Evolutionary conservation across 2,113 vertebrate genomes (phyloP).

Genomic region (Syngnathus typhle): DNA sequence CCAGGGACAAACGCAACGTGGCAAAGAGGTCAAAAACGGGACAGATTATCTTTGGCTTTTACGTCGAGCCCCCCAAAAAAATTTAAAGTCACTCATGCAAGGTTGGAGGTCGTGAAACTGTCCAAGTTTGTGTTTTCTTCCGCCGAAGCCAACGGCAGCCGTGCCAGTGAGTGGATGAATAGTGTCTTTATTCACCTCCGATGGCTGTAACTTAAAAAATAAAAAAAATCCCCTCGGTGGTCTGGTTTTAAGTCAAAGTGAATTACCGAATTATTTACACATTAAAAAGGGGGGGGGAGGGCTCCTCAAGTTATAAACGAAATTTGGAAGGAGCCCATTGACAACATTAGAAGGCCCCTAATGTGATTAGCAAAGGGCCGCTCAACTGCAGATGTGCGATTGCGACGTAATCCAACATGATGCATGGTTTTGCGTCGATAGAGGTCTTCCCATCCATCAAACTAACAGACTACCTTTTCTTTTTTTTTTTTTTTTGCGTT

Average conservation of each 20-base stretch:
- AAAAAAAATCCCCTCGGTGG: conserved; percentile 53
- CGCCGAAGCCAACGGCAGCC: conserved; percentile 53
- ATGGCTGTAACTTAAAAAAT: conserved; percentile 35
- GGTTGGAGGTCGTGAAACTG: conserved; percentile 22
- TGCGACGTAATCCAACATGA: conserved; percentile 80
- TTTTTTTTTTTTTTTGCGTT: conserved; percentile 32
- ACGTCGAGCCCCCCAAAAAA: neutral
- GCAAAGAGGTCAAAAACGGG: neutral
- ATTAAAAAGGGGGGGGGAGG: conserved; percentile 11
- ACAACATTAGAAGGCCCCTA: conserved; percentile 70
- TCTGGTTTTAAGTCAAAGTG: conserved; percentile 36
- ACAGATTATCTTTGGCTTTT: neutral
- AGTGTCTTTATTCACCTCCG: conserved; percentile 56
- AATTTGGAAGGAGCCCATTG: conserved; percentile 41
- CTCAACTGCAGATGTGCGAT: conserved; percentile 51
- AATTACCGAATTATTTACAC: conserved; percentile 45
- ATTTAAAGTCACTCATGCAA: conserved; percentile 32
- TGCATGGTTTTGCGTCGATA: conserved; percentile 70
- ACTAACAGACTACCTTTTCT: conserved; percentile 68
- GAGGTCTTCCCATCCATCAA: conserved; percentile 71
- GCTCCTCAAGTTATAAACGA: conserved; percentile 23
- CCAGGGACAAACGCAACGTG: conserved; percentile 31
- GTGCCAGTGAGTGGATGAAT: conserved; percentile 57
- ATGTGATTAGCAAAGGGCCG: conserved; percentile 61
- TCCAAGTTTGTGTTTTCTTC: conserved; percentile 59